phyloP scores from a whole-genome alignment of 1,140 invertebrate species.

The Chironomus striatipennis region DNA sequence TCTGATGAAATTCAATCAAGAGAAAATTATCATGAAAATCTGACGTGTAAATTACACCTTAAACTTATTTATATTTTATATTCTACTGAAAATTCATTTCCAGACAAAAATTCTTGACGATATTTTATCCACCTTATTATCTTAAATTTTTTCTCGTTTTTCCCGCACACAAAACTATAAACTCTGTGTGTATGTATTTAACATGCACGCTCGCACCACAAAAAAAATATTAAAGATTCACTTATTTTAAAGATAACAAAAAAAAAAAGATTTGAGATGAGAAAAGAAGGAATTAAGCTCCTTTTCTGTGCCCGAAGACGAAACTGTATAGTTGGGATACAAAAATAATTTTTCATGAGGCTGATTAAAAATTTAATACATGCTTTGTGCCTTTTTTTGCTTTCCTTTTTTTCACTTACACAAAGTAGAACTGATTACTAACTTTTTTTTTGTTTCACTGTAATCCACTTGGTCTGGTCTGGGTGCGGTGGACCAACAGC shows the following conservation, averaged over 20 bases:
- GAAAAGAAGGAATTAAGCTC: neutral
- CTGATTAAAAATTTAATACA: conserved; percentile 21
- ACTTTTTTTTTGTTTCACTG: neutral
- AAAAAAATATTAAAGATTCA: neutral
- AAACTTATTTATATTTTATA: neutral
- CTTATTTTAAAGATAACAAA: neutral
- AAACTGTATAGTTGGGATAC: neutral
- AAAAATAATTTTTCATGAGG: neutral
- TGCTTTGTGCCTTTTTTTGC: neutral
- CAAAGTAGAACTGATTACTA: neutral
- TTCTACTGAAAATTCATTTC: neutral
- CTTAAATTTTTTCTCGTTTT: neutral
- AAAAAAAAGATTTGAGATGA: neutral
- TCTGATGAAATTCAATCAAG: too few species aligned
- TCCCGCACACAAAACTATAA: too few species aligned
- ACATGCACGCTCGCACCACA: neutral
- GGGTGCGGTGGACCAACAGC: conserved; percentile 15
- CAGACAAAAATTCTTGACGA: neutral
- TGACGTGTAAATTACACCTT: too few species aligned
- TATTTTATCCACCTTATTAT: neutral
- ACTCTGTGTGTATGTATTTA: too few species aligned
- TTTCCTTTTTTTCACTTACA: neutral
- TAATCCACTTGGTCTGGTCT: neutral
- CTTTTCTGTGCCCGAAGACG: neutral
- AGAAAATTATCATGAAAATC: too few species aligned